A percentile compares a stretch with the other conserved stretches of the same genome.
Evolutionary conservation across 2,113 vertebrate genomes (phyloP).

Genomic region (Fregetta grallaria): DNA sequence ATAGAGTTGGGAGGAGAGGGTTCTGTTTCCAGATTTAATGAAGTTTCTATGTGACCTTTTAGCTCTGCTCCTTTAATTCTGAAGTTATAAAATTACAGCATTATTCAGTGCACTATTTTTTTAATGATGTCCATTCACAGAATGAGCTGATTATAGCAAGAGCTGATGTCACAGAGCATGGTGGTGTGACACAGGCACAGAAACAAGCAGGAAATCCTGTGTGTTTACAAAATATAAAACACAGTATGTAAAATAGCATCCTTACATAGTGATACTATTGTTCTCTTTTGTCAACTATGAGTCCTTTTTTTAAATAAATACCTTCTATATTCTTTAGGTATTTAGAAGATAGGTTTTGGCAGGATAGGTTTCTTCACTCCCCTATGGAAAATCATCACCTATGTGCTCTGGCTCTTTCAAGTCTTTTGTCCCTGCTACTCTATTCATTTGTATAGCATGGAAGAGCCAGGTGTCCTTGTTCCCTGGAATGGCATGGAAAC

Average conservation of each 20-base stretch:
- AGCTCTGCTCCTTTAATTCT: not conserved
- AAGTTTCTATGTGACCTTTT: not conserved
- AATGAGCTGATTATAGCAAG: not conserved
- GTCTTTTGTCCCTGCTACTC: not conserved
- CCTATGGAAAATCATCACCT: not conserved
- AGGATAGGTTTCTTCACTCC: not conserved
- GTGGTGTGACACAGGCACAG: not conserved
- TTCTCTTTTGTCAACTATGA: not conserved
- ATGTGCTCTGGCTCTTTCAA: not conserved
- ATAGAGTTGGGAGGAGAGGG: not conserved
- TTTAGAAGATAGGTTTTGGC: not conserved
- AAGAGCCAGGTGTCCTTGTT: not conserved
- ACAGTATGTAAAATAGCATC: not conserved
- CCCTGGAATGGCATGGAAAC: not conserved
- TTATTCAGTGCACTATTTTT: not conserved
- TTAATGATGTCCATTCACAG: not conserved
- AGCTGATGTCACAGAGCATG: not conserved
- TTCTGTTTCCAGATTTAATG: not conserved
- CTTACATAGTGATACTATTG: not conserved
- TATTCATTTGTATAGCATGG: not conserved
- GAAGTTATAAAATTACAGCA: not conserved
- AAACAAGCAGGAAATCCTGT: not conserved
- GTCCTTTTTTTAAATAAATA: not conserved
- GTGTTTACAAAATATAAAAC: not conserved
- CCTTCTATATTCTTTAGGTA: not conserved